Conservation (phyloP, 30 jellyfish, hydroid and myxozoan species). For the Nemopilema nomurai region DNA sequence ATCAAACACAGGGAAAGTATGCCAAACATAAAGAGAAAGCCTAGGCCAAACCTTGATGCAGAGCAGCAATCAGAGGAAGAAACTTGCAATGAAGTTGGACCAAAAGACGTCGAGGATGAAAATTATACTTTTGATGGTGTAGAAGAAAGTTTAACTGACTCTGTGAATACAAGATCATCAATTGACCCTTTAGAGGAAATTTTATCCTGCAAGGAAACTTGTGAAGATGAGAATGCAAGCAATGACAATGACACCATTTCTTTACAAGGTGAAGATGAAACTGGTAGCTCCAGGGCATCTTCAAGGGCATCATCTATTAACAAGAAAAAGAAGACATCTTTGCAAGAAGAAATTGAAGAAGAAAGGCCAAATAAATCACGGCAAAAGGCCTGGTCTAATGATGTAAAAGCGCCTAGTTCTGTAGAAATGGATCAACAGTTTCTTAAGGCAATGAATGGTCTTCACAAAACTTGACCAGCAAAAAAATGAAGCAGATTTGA, state of each 20-base stretch:
- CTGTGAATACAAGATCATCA: not conserved
- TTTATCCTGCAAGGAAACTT: not conserved
- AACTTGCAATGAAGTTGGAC: not conserved
- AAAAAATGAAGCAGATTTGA: conserved; percentile 5
- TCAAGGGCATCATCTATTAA: not conserved
- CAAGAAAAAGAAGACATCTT: conserved; percentile 1
- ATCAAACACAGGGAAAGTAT: conserved; percentile 12
- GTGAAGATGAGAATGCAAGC: not conserved
- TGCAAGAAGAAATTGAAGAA: conserved; percentile 3
- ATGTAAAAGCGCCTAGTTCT: conserved; percentile 10
- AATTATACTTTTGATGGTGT: not conserved
- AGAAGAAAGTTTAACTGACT: not conserved
- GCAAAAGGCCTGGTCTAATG: conserved; percentile 15
- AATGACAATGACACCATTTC: not conserved
- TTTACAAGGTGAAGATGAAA: not conserved
- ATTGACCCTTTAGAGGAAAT: not conserved
- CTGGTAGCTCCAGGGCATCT: conserved; percentile 8
- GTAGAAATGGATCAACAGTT: conserved; percentile 3
- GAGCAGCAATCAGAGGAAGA: not conserved
- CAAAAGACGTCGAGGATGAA: not conserved
- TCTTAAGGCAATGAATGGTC: conserved; percentile 12
- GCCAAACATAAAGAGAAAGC: not conserved
- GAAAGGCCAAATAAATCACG: not conserved
- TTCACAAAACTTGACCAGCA: conserved; percentile 10
- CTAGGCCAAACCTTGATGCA: not conserved